A percentile compares a stretch with the other conserved stretches of the same genome.
These are phyloP conservation scores for Scaeva pyrastri DNA, from an alignment of 2,888 invertebrate genomes.

Conservation along the genomic window DNA sequence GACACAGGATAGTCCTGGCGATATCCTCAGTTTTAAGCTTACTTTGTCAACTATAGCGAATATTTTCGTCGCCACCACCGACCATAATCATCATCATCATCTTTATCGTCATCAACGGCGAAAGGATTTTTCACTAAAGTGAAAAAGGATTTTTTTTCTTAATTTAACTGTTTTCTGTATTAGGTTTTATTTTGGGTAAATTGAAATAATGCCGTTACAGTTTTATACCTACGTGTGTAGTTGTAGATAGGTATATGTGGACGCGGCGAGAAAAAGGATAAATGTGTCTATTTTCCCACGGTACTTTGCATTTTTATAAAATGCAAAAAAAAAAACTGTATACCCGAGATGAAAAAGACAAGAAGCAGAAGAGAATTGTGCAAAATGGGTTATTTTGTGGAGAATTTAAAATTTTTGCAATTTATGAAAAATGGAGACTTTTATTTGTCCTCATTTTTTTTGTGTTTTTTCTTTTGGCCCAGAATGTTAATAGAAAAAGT, in stretches of 20 bases:
- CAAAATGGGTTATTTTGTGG: neutral
- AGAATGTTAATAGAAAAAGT: neutral
- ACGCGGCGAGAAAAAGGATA: neutral
- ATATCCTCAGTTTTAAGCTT: slow-evolving; percentile 64
- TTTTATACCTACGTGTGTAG: neutral
- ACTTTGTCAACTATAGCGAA: slow-evolving; percentile 40
- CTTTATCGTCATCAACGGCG: slow-evolving; percentile 41
- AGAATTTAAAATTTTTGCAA: slow-evolving; percentile 13
- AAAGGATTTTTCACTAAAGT: slow-evolving; percentile 16
- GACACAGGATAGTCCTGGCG: slow-evolving; percentile 65
- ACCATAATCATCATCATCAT: slow-evolving; percentile 48
- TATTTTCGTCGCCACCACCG: slow-evolving; percentile 37
- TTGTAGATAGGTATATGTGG: too few relatives aligned
- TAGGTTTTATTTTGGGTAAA: slow-evolving; percentile 51
- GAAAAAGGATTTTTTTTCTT: too few relatives aligned
- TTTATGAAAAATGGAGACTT: slow-evolving; percentile 8
- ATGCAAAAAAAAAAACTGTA: slow-evolving; percentile 1
- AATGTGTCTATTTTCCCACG: slow-evolving; percentile 61
- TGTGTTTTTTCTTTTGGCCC: neutral
- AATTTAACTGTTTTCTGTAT: neutral
- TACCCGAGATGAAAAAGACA: neutral
- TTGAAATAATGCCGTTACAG: slow-evolving; percentile 50
- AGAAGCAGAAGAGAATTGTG: too few relatives aligned
- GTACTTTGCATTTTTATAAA: slow-evolving; percentile 58
- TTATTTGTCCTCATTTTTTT: too few relatives aligned